phyloP scores from a whole-genome alignment of 2,888 invertebrate species.

The Acrocyrtus sp. region DNA sequence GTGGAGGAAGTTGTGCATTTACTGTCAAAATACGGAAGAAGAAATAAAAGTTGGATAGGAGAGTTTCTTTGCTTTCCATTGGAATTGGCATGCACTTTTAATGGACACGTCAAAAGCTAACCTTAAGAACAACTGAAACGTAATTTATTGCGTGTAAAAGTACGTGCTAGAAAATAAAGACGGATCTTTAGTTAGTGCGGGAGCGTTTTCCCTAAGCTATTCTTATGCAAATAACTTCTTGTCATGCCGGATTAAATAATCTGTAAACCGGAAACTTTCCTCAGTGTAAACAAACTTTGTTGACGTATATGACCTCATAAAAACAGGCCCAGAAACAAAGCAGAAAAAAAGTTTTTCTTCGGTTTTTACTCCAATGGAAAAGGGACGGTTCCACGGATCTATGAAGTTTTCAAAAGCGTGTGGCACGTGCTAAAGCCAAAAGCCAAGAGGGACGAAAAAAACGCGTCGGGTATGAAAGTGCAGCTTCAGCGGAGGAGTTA shows the following conservation, averaged over 20 bases:
- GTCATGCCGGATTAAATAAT: neutral
- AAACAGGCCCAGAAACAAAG: neutral
- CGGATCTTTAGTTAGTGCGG: too few relatives aligned
- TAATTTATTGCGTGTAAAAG: neutral
- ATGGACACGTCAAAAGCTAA: neutral
- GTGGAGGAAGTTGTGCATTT: too few relatives aligned
- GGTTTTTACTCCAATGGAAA: neutral
- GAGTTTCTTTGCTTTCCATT: too few relatives aligned
- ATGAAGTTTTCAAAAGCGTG: neutral
- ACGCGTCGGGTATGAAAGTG: neutral
- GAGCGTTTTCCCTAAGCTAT: neutral
- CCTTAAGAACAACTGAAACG: neutral
- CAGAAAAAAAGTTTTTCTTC: neutral
- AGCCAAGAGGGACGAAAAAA: neutral
- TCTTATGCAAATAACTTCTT: neutral
- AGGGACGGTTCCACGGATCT: too few relatives aligned
- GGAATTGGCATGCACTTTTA: neutral
- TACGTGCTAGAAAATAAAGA: neutral
- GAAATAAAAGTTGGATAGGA: too few relatives aligned
- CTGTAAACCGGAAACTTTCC: neutral
- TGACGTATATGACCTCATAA: neutral
- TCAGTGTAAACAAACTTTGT: neutral
- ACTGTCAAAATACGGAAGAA: too few relatives aligned
- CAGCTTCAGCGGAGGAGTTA: neutral
- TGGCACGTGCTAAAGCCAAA: neutral